phyloP scores from a whole-genome alignment of 2,888 invertebrate species.

The Trichacis sp. region DNA sequence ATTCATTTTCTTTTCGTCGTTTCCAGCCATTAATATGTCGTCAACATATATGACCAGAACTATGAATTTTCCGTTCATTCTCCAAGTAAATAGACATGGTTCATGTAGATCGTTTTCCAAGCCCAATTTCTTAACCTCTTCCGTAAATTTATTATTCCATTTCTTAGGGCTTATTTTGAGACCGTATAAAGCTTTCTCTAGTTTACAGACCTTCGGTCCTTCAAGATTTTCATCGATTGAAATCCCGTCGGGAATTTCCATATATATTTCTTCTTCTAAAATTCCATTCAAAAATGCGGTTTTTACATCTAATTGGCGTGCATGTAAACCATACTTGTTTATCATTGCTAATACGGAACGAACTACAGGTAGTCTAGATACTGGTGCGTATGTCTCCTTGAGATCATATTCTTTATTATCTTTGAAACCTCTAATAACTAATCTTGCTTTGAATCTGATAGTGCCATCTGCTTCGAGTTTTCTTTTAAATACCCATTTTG shows the following conservation, averaged over 20 bases:
- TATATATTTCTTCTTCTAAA: constrained; percentile 20
- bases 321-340: constrained; percentile 21
- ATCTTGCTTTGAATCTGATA: constrained; percentile 23
- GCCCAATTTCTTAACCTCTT: too few relatives aligned
- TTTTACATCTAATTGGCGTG: too few relatives aligned
- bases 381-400: constrained; percentile 40
- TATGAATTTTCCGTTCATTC: too few relatives aligned
- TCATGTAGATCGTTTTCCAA: too few relatives aligned
- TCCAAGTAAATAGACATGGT: constrained; percentile 40
- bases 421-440: constrained; percentile 37
- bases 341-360: constrained; percentile 22
- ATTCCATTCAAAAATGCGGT: too few relatives aligned
- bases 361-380: constrained; percentile 28
- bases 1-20: too few relatives aligned
- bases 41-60: constrained; percentile 32
- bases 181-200: too few relatives aligned
- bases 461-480: constrained; percentile 24
- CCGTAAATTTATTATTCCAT: constrained; percentile 34
- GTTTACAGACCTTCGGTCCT: too few relatives aligned
- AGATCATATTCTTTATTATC: constrained; percentile 29
- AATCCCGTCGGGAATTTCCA: too few relatives aligned
- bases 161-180: too few relatives aligned
- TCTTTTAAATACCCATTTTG: constrained; percentile 40
- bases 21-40: constrained; percentile 30
- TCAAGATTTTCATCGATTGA: constrained; percentile 20